A percentile compares a stretch with the other conserved stretches of the same genome.
phyloP scores from a whole-genome alignment of 2,113 vertebrate species.

The Bubo bubo region DNA sequence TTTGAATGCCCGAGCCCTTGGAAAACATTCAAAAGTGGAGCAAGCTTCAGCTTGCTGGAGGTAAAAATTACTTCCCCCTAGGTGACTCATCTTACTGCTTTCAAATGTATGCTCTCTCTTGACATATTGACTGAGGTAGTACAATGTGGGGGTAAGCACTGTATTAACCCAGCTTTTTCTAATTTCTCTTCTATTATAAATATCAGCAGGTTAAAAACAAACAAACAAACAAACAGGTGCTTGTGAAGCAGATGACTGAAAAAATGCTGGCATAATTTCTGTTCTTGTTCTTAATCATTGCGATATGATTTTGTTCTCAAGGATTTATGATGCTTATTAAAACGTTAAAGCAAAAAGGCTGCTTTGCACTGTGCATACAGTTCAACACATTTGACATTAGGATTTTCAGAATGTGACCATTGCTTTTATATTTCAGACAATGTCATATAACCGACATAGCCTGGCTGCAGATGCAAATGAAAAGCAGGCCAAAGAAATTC shows the following conservation, averaged over 20 bases:
- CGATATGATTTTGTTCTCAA: neutral
- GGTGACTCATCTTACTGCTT: neutral
- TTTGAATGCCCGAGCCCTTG: neutral
- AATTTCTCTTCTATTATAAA: neutral
- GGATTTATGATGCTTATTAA: neutral
- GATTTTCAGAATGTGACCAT: neutral
- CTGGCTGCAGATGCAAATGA: slow-evolving; percentile 84
- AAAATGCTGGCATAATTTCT: neutral
- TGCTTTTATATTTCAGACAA: slow-evolving; percentile 79
- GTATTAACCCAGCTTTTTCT: neutral
- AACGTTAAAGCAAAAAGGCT: neutral
- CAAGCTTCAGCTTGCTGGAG: neutral
- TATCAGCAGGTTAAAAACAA: neutral
- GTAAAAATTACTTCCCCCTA: neutral
- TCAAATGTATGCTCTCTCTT: neutral
- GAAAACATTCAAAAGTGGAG: neutral
- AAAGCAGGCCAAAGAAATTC: slow-evolving; percentile 87
- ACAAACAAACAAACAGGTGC: neutral
- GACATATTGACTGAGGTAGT: neutral
- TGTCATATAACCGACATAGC: slow-evolving; percentile 88
- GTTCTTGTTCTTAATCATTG: neutral
- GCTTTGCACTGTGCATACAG: neutral
- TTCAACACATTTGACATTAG: neutral
- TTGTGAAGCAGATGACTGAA: neutral
- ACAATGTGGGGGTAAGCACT: neutral